These are phyloP conservation scores for Xiphophorus birchmanni DNA, from an alignment of 2,797 vertebrate genomes.

Conservation along the genomic window DNA sequence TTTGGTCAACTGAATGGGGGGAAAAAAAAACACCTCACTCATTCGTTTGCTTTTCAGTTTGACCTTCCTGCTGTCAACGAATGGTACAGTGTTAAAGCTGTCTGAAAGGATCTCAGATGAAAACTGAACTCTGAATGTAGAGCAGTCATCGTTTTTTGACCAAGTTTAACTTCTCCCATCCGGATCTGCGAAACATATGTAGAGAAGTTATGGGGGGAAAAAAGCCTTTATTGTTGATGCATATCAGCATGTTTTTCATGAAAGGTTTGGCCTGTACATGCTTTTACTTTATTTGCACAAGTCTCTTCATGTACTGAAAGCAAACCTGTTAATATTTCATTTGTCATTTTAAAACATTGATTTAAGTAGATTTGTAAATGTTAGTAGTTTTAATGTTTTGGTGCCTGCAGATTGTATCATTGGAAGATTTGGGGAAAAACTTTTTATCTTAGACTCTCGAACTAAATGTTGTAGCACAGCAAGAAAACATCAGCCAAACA, in stretches of 20 bases:
- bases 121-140: constrained; percentile 46
- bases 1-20: constrained; percentile 9
- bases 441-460: constrained; percentile 6
- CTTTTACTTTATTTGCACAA: constrained; percentile 62
- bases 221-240: background rate
- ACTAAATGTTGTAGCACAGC: background rate
- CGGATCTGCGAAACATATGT: constrained; percentile 1
- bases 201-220: background rate
- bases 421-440: background rate
- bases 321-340: constrained; percentile 19
- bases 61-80: constrained; percentile 24
- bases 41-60: constrained; percentile 15
- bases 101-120: constrained; percentile 22
- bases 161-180: constrained; percentile 15
- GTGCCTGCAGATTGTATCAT: background rate
- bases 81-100: constrained; percentile 60
- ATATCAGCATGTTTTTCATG: constrained; percentile 18
- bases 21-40: background rate
- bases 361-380: constrained; percentile 30
- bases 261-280: constrained; percentile 10
- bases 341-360: constrained; percentile 33
- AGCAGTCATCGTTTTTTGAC: constrained; percentile 19
- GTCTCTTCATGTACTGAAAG: constrained; percentile 38
- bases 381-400: constrained; percentile 17
- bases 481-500: background rate